Percentiles rank a stretch among this genome's conserved stretches.
Evolutionary conservation across 2,797 vertebrate species (phyloP).

Genomic region (Iguana delicatissima): DNA sequence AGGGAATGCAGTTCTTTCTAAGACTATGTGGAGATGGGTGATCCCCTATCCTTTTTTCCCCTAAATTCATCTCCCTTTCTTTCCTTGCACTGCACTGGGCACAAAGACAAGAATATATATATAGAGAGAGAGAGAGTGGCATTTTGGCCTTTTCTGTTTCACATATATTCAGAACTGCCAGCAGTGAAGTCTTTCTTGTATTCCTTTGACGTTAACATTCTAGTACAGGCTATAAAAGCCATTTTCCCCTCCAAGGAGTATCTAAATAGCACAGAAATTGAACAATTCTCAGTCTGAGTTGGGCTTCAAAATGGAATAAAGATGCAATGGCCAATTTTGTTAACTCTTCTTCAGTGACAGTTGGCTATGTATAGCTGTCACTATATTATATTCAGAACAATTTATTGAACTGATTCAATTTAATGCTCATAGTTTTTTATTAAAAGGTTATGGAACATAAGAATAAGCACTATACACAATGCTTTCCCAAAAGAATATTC

Average conservation of each 20-base stretch:
- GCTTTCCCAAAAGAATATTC: conserved; percentile 12
- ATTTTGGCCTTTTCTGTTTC: not conserved
- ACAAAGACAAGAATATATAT: not conserved
- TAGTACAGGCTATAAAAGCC: not conserved
- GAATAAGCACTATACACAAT: conserved; percentile 3
- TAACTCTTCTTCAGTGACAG: conserved; percentile 7
- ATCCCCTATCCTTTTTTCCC: too few relatives aligned
- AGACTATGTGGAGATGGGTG: not conserved
- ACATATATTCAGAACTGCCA: not conserved
- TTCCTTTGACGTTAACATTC: conserved; percentile 7
- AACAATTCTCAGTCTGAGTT: not conserved
- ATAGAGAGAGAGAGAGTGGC: too few relatives aligned
- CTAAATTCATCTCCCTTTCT: not conserved
- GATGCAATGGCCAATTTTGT: conserved; percentile 1
- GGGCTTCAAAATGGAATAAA: not conserved
- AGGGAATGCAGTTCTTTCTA: not conserved
- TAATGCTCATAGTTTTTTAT: not conserved
- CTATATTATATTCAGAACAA: conserved; percentile 21
- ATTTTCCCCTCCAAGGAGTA: conserved; percentile 2
- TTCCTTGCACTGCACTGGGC: not conserved
- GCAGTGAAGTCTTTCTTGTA: not conserved
- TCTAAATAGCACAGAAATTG: not conserved
- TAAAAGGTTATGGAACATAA: not conserved
- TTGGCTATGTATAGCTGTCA: not conserved
- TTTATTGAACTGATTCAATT: not conserved